Evolutionary conservation across 2,113 vertebrate species (phyloP).

Genomic region (Isichthys henryi): DNA sequence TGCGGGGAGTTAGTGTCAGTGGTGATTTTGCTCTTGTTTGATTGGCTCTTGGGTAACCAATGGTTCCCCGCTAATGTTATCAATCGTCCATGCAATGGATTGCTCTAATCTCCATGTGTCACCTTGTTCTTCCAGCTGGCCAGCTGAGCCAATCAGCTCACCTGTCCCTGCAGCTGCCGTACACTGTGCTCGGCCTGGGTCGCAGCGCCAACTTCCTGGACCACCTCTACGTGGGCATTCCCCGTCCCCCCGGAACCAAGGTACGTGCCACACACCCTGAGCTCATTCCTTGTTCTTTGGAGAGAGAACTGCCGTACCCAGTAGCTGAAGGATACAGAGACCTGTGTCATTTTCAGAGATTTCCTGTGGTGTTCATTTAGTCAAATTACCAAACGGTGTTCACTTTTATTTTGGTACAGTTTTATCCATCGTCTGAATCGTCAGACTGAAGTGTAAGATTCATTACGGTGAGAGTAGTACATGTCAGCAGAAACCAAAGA

Average conservation of each 20-base stretch:
- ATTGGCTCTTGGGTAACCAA: not conserved
- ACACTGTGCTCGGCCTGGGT: slow-evolving; percentile 87
- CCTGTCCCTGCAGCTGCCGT: slow-evolving; percentile 88
- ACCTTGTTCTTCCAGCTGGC: slow-evolving; percentile 63
- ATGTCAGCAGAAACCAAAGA: not conserved
- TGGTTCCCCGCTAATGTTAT: not conserved
- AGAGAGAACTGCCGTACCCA: not conserved
- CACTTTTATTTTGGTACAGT: not conserved
- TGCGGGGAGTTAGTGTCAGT: not conserved
- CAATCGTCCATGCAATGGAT: not conserved
- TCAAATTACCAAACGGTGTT: not conserved
- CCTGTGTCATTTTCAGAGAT: not conserved
- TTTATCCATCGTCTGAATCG: not conserved
- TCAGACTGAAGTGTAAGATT: not conserved
- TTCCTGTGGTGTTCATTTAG: not conserved
- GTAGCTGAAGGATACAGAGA: not conserved
- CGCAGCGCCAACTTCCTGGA: slow-evolving; percentile 96
- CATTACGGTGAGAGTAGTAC: not conserved
- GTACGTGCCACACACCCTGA: slow-evolving; percentile 41
- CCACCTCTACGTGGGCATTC: slow-evolving; percentile 89
- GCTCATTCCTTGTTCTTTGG: not conserved
- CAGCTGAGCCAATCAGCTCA: slow-evolving; percentile 95
- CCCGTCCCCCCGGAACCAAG: slow-evolving; percentile 72
- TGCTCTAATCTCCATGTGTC: not conserved
- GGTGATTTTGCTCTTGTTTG: not conserved